These are phyloP conservation scores for Simalia tracyae DNA, from an alignment of 2,797 vertebrate species.

Conservation along the genomic window DNA sequence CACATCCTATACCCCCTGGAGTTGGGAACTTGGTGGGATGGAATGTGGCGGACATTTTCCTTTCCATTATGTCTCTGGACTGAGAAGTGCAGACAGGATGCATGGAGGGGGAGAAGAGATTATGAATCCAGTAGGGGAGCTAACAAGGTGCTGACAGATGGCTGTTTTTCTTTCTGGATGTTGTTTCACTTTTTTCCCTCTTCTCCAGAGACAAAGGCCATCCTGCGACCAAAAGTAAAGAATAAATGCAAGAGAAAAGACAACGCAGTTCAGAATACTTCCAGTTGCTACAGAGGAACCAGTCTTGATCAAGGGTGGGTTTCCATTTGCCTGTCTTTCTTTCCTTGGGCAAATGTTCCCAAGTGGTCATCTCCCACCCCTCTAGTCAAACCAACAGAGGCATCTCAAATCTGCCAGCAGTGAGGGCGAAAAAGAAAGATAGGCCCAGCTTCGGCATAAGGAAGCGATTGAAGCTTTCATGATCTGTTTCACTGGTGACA, in stretches of 20 bases:
- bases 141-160: slow-evolving; percentile 36
- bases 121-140: background rate
- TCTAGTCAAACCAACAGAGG: background rate
- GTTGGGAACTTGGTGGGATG: background rate
- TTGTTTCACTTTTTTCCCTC: background rate
- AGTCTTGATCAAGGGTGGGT: background rate
- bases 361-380: background rate
- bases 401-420: slow-evolving; percentile 29
- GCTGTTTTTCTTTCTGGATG: background rate
- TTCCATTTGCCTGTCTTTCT: background rate
- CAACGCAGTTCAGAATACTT: background rate
- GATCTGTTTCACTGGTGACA: slow-evolving; percentile 69
- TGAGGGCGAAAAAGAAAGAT: background rate
- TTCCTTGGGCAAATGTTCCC: background rate
- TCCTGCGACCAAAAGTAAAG: accelerated
- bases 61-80: accelerated
- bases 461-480: slow-evolving; percentile 70
- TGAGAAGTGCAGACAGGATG: slow-evolving; percentile 15
- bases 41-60: background rate
- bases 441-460: slow-evolving; percentile 52
- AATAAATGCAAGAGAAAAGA: background rate
- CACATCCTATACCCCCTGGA: background rate
- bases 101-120: background rate
- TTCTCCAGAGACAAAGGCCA: background rate
- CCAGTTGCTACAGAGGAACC: background rate